Conservation (phyloP, 2,113 vertebrate genomes). For the Anhinga rufa region DNA sequence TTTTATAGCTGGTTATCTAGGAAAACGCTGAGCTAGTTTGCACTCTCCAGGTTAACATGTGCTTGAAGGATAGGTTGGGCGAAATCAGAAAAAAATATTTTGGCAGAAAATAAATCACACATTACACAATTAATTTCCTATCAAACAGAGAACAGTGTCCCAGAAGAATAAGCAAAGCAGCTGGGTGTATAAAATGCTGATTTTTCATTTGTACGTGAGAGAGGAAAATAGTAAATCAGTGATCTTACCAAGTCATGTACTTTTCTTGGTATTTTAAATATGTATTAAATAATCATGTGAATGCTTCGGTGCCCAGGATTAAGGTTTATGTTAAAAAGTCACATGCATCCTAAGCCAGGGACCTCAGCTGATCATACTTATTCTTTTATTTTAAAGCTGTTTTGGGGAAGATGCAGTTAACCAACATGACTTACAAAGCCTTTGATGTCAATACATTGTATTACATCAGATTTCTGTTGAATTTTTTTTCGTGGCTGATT, state of each 20-base stretch:
- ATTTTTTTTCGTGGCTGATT: neutral
- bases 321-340: slow-evolving; percentile 21
- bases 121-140: neutral
- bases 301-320: neutral
- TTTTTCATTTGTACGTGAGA: neutral
- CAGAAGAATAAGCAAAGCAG: neutral
- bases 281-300: slow-evolving; percentile 50
- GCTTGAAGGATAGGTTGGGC: neutral
- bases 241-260: neutral
- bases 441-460: neutral
- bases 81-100: neutral
- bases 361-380: neutral
- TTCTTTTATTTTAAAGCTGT: neutral
- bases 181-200: neutral
- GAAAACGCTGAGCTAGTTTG: neutral
- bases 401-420: neutral
- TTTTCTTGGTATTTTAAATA: slow-evolving; percentile 51
- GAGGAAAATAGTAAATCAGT: neutral
- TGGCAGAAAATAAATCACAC: neutral
- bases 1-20: neutral
- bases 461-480: neutral
- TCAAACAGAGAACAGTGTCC: neutral
- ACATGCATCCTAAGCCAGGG: neutral
- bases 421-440: neutral
- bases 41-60: neutral